Base-by-base conservation (phyloP, 2,888 invertebrate genomes). In the Diaperis boleti region DNA sequence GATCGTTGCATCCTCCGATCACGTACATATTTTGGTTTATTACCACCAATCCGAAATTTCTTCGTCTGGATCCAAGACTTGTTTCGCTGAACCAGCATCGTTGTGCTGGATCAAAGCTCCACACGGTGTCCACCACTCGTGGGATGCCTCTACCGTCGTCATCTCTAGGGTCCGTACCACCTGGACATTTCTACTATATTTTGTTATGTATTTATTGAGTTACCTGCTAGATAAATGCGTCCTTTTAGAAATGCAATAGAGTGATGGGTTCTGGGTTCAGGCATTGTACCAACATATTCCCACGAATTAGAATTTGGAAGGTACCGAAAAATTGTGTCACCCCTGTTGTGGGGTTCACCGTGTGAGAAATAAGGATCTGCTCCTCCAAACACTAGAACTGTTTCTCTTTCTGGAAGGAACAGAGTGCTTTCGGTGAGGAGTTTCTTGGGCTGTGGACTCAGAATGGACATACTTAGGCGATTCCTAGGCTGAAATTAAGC, bases 181-280 rank as follows among this genome's bases (percentile, higher is more conserved):
- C 89, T 88, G 62, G 8, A 67, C 65, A 55, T 41, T 35, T 33
- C 11, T 44, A n/a, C 8, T 31, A 31, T 3, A 26, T 44, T n/a
- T n/a, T n/a, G n/a, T n/a, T n/a, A n/a, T n/a, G n/a, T n/a, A n/a
- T n/a, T n/a, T n/a, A n/a, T 14, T 2, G 31, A 6, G 22, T 1
- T 82, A 86, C 91, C 91, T 65, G 87, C 87, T 68, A 91, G 81
- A 77, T 88, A 91, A 22, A 91, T 85, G 67, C 86, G 83, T 59
- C 88, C 89, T 71, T 85, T 84, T 41, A 88, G 80, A 71, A 88
- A 87, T 10, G 85, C 86, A 0, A 88, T 86, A 0, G 87, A 86
- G 75, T 90, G 90, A 74, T 90, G 89, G 74, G 89, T 88, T 61
- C 91, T 83, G 0, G 90, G 88, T 72, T 88, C 88, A 0, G 90